phyloP scores from a whole-genome alignment of 1,140 invertebrate species.

The Dendroctonus ponderosae region DNA sequence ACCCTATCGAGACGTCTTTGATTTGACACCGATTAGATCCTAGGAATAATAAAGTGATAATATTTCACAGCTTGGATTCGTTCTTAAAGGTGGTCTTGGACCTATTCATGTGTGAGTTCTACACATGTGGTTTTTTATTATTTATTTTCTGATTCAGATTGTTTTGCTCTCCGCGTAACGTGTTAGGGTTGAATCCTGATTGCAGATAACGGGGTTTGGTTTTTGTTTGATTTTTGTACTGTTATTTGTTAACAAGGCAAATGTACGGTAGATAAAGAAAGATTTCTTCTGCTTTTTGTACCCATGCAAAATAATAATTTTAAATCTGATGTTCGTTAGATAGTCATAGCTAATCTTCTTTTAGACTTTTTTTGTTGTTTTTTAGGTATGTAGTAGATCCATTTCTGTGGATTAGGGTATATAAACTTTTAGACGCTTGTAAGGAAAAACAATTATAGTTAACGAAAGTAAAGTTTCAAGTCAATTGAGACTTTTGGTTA shows the following conservation, averaged over 20 bases:
- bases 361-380: no score
- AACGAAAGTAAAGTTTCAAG: no score
- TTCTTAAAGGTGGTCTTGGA: conserved; percentile 41
- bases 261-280: neutral
- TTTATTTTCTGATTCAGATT: conserved; percentile 25
- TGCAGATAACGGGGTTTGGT: conserved; percentile 9
- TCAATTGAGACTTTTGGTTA: no score
- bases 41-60: conserved; percentile 45
- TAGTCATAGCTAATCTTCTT: no score
- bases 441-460: no score
- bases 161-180: conserved; percentile 9
- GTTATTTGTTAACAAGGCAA: conserved; percentile 5
- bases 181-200: conserved; percentile 14
- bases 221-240: conserved; percentile 3
- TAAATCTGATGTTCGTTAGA: no score
- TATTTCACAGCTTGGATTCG: conserved; percentile 43
- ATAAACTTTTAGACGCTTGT: no score
- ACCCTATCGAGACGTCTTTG: conserved; percentile 40
- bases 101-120: conserved; percentile 27
- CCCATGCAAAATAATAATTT: no score
- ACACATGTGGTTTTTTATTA: conserved; percentile 37
- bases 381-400: no score
- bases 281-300: no score
- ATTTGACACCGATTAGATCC: conserved; percentile 43
- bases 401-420: no score